These are phyloP conservation scores for Toxotes chatareus DNA, from an alignment of 2,113 vertebrate genomes.

Conservation along the genomic window DNA sequence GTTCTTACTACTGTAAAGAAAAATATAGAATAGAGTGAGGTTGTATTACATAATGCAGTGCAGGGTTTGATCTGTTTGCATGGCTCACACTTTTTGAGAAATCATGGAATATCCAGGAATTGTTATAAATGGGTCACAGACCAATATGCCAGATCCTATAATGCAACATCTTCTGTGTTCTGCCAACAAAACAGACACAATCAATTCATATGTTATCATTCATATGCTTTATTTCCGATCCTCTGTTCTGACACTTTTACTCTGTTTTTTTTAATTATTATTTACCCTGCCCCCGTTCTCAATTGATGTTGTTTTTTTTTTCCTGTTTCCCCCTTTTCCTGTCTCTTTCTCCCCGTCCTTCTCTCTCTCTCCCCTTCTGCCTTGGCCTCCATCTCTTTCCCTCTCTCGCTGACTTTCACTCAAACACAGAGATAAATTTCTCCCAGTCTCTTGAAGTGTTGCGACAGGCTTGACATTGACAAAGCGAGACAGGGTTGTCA, in stretches of 20 bases:
- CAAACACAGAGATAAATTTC: slow-evolving; percentile 85
- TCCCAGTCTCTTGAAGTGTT: slow-evolving; percentile 85
- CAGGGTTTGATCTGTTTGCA: not conserved
- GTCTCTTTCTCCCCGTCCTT: slow-evolving; percentile 8
- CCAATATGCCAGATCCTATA: not conserved
- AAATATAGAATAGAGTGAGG: slow-evolving; percentile 3
- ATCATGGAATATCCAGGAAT: too few relatives aligned
- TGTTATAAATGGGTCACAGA: too few relatives aligned
- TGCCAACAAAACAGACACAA: slow-evolving; percentile 91
- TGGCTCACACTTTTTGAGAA: not conserved
- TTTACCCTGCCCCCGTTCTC: not conserved
- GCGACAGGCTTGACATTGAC: slow-evolving; percentile 85
- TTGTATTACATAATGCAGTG: not conserved
- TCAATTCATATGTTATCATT: slow-evolving; percentile 83
- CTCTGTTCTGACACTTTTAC: not conserved
- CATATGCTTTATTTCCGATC: slow-evolving; percentile 27
- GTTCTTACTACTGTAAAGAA: slow-evolving; percentile 89
- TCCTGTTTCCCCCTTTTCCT: not conserved
- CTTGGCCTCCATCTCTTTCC: not conserved
- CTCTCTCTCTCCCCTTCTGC: not conserved
- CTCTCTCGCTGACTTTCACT: slow-evolving; percentile 64
- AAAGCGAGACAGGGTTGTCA: slow-evolving; percentile 90
- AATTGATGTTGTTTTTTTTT: slow-evolving; percentile 18
- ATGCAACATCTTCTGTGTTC: slow-evolving; percentile 22
- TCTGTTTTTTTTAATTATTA: slow-evolving; percentile 14